phyloP scores from a whole-genome alignment of 2,797 vertebrate species.

The Paedocypris micromegethes region DNA sequence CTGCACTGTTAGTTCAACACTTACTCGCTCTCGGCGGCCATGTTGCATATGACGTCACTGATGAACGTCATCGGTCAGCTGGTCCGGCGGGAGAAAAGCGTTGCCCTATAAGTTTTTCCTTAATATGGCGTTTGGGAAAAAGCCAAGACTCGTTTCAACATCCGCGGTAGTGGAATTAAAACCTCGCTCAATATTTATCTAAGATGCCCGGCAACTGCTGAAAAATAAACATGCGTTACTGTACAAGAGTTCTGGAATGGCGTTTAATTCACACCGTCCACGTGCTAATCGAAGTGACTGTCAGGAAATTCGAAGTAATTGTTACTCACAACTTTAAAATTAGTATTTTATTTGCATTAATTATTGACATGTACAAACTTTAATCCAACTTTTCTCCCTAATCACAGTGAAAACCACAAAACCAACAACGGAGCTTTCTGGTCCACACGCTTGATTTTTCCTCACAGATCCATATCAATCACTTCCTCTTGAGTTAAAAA shows the following conservation, averaged over 20 bases:
- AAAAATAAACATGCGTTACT: too few relatives aligned
- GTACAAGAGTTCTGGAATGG: too few relatives aligned
- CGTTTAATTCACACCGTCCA: not conserved
- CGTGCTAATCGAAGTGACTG: too few relatives aligned
- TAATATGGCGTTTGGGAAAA: too few relatives aligned
- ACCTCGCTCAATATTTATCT: too few relatives aligned
- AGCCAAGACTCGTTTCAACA: too few relatives aligned
- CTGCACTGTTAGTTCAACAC: slow-evolving; percentile 41
- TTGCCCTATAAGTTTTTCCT: too few relatives aligned
- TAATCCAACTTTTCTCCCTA: slow-evolving; percentile 42
- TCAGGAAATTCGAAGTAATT: too few relatives aligned
- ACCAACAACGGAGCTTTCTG: slow-evolving; percentile 47
- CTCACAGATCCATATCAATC: slow-evolving; percentile 29
- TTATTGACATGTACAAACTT: slow-evolving; percentile 43
- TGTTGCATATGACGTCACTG: slow-evolving; percentile 38
- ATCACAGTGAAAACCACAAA: slow-evolving; percentile 40
- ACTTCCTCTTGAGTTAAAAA: slow-evolving; percentile 58
- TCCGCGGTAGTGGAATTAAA: too few relatives aligned
- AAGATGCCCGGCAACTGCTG: too few relatives aligned
- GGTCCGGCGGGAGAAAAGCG: not conserved
- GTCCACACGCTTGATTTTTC: slow-evolving; percentile 34
- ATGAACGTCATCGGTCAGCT: not conserved
- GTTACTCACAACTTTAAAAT: slow-evolving; percentile 2
- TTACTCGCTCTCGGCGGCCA: slow-evolving; percentile 73
- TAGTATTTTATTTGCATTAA: slow-evolving; percentile 39